These are phyloP conservation scores for Nasonovia ribisnigri DNA, from an alignment of 2,888 invertebrate species.

Conservation along the genomic window DNA sequence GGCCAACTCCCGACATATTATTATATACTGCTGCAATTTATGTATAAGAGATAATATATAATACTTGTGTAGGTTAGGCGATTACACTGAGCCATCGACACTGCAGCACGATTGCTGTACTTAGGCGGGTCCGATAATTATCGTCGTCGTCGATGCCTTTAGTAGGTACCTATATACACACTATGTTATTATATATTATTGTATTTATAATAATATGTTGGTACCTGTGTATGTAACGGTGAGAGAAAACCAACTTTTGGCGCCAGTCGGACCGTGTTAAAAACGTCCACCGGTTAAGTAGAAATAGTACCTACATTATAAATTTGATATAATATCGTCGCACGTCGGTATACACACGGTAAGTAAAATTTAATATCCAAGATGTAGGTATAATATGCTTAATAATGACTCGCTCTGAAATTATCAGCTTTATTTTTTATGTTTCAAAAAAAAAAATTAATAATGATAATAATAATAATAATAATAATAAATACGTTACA, in stretches of 20 bases:
- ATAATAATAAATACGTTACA: constrained; percentile 50
- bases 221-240: background rate
- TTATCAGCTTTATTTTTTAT: constrained; percentile 23
- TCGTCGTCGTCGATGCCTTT: background rate
- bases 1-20: background rate
- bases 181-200: background rate
- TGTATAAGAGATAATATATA: background rate
- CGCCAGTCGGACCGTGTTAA: constrained; percentile 18
- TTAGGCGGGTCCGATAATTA: background rate
- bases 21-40: background rate
- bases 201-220: background rate
- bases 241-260: constrained; percentile 42
- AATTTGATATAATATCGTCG: background rate
- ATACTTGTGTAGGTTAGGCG: background rate
- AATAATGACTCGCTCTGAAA: background rate
- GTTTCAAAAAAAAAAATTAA: background rate
- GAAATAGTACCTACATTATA: background rate
- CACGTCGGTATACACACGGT: background rate
- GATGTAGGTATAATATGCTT: background rate
- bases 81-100: background rate
- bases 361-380: background rate
- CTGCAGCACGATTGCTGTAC: background rate
- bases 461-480: constrained; percentile 26
- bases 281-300: background rate
- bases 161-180: background rate